These are phyloP conservation scores for Dolichotis patagonum DNA, from an alignment of 2,113 vertebrate genomes.

Conservation along the genomic window DNA sequence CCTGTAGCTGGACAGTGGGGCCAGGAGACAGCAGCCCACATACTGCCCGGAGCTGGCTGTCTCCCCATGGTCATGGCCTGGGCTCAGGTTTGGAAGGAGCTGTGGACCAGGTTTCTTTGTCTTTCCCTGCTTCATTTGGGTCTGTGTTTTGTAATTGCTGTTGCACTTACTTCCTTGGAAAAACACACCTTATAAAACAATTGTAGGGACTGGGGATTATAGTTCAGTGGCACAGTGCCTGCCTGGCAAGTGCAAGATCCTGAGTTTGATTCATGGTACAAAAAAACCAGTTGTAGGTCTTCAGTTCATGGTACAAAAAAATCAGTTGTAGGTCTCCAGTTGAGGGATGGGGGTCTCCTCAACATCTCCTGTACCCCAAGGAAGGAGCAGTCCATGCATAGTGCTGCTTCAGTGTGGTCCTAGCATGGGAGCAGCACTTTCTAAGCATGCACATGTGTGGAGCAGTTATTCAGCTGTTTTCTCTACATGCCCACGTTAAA, in stretches of 20 bases:
- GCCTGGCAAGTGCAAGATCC: too few relatives aligned
- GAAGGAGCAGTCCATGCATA: neutral
- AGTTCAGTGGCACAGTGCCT: too few relatives aligned
- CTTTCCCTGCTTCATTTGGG: neutral
- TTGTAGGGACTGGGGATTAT: too few relatives aligned
- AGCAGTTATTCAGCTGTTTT: neutral
- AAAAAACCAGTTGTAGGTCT: neutral
- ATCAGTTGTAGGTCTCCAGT: neutral
- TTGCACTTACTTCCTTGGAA: neutral
- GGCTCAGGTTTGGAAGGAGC: neutral
- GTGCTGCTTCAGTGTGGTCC: neutral
- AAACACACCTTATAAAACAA: neutral
- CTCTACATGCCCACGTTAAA: neutral
- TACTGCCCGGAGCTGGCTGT: fast-evolving
- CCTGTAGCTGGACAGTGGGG: neutral
- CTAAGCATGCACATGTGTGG: neutral
- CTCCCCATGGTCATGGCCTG: neutral
- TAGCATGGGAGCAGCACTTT: neutral
- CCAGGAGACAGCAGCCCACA: fast-evolving
- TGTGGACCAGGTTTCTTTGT: neutral
- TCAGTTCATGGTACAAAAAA: neutral
- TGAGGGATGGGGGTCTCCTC: neutral
- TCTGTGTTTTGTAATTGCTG: neutral
- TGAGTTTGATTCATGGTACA: too few relatives aligned
- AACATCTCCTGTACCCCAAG: neutral